Conservation (phyloP, 1,140 invertebrate genomes). For the Drosophila repleta region DNA sequence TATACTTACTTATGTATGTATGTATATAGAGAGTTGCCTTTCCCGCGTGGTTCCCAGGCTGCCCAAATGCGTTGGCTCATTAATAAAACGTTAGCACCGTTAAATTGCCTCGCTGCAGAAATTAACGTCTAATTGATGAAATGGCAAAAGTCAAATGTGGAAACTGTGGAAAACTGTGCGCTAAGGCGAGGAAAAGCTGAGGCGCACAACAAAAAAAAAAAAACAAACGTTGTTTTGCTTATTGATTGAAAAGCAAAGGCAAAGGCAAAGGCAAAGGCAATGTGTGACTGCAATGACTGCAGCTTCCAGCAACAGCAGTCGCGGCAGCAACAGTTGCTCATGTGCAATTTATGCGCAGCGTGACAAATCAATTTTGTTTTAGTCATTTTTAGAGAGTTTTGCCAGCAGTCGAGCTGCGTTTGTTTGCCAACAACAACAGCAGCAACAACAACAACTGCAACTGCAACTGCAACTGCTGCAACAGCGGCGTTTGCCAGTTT, state of each 20-base stretch:
- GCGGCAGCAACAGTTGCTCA: slow-evolving; percentile 54
- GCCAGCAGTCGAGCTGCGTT: slow-evolving; percentile 18
- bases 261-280: slow-evolving; percentile 56
- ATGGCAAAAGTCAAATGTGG: slow-evolving; percentile 57
- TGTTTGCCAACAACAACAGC: slow-evolving; percentile 42
- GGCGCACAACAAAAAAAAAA: not conserved
- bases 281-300: slow-evolving; percentile 58
- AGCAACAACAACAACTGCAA: slow-evolving; percentile 3
- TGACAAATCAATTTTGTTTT: slow-evolving; percentile 81
- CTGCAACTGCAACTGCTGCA: not conserved
- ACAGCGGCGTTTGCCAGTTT: slow-evolving; percentile 39
- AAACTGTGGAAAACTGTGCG: not conserved
- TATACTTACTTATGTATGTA: too few species aligned
- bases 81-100: slow-evolving; percentile 76
- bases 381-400: slow-evolving; percentile 53
- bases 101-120: slow-evolving; percentile 59
- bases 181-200: slow-evolving; percentile 5
- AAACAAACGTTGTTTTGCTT: slow-evolving; percentile 34
- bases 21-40: not conserved
- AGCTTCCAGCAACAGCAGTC: slow-evolving; percentile 31
- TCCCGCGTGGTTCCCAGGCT: slow-evolving; percentile 36
- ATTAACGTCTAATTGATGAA: slow-evolving; percentile 79
- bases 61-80: slow-evolving; percentile 58
- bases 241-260: slow-evolving; percentile 55
- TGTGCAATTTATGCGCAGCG: slow-evolving; percentile 82